Evolutionary conservation across 2,113 vertebrate species (phyloP).

Genomic region (Dryoscopus gambensis): DNA sequence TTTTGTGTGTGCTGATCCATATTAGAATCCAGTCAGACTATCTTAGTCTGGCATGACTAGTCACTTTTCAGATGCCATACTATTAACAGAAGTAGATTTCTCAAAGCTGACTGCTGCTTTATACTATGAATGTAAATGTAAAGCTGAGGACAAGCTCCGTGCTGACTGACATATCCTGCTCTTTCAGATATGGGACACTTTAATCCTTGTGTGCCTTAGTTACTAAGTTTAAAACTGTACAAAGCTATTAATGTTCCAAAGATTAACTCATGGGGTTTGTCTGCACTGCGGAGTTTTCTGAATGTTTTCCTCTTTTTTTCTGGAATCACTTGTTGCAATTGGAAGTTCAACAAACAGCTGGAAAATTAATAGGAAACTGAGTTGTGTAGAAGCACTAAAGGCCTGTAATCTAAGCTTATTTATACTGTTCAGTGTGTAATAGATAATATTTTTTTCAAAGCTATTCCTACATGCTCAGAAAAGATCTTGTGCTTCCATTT

Average conservation of each 20-base stretch:
- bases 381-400: not conserved
- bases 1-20: constrained; percentile 3
- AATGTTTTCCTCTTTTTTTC: not conserved
- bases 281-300: not conserved
- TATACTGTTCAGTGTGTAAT: not conserved
- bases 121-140: not conserved
- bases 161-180: constrained; percentile 5
- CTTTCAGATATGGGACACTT: not conserved
- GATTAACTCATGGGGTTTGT: not conserved
- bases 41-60: not conserved
- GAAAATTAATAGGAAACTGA: not conserved
- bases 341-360: not conserved
- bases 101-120: constrained; percentile 1
- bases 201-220: constrained; percentile 12
- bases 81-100: constrained; percentile 3
- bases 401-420: not conserved
- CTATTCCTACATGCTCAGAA: not conserved
- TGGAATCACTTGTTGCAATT: not conserved
- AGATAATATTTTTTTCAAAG: not conserved
- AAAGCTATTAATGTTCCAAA: not conserved
- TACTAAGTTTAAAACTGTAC: not conserved
- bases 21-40: not conserved
- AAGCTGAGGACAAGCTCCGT: not conserved
- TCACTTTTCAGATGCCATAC: not conserved
- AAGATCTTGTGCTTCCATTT: not conserved